Evolutionary conservation across 2,797 vertebrate genomes (phyloP), one percentile per base, ranked within the genome.

Genomic region (Aythya fuligula): DNA sequence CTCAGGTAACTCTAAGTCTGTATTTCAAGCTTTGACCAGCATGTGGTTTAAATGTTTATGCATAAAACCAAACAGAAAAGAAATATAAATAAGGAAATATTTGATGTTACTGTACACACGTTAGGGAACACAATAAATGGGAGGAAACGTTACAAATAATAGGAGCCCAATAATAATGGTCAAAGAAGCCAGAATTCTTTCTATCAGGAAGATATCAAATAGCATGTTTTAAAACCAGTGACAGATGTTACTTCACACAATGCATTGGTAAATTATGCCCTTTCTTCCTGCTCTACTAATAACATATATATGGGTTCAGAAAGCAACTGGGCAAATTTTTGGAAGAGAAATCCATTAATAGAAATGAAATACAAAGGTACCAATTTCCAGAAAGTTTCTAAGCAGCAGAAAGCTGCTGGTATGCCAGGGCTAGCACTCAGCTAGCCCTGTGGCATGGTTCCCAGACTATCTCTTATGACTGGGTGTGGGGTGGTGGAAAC

Each of bases 381-480:
- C 32, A 78, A 25, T 20, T 71, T 89, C 16, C 32, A 38, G 45
- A 41, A 66, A 45, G 73, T 15, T 84, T 65, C 34, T 14, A 22
- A 73, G 56, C 34, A 61, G 69, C 22, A 32, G 62, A 0, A 14
- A 60, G 66, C 47, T 79, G 20, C 38, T 22, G 41, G 41, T 43
- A 18, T 43, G 41, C 41, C 41, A 43, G 41, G 41, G 41, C 41
- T 43, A 43, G 41, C 41, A 43, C 17, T 43, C 41, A 17, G 41
- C 41, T 43, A 43, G 41, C 41, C 8, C 41, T 43, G 10, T 1
- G 53, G 76, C 32, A 22, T 57, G 3, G 20, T 51, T 36, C 22
- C 16, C 78, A 24, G 12, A 2, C 9, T 21, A 51, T 19, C 41
- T 17, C 5, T 27, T 13, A 0, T 0, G 0, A 18, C 25, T n/a